A percentile compares a stretch with the other conserved stretches of the same genome.
These are phyloP conservation scores for Coendou prehensilis DNA, from an alignment of 2,797 vertebrate genomes.

Conservation along the genomic window DNA sequence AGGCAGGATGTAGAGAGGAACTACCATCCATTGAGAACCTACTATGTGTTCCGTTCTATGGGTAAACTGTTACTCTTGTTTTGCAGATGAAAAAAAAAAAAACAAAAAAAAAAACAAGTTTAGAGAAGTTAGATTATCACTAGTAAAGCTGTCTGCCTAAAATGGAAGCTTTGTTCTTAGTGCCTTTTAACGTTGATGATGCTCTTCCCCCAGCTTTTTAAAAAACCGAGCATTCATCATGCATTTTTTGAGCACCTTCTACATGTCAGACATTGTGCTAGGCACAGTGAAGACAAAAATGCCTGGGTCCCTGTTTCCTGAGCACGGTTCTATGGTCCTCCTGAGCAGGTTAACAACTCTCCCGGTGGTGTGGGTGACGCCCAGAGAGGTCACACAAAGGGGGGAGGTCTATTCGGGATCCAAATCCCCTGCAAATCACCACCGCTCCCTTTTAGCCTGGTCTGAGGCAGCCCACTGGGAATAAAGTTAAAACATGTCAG, in stretches of 20 bases:
- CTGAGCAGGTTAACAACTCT: background rate
- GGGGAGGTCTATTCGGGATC: background rate
- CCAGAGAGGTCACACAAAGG: background rate
- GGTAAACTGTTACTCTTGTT: background rate
- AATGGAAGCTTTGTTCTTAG: background rate
- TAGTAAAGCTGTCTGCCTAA: background rate
- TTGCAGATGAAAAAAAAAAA: background rate
- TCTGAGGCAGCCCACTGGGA: background rate
- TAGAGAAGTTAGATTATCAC: background rate
- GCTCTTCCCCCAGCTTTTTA: background rate
- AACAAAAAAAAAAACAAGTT: background rate
- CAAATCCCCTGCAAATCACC: background rate
- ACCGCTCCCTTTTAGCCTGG: background rate
- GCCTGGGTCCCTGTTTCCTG: background rate
- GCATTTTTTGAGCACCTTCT: background rate
- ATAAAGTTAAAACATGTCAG: background rate
- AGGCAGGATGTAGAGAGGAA: constrained; percentile 22
- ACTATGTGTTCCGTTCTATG: background rate
- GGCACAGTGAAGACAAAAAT: background rate
- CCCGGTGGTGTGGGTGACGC: background rate
- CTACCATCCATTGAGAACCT: background rate
- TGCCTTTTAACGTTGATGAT: background rate
- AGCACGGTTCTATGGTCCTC: no score
- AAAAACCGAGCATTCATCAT: background rate
- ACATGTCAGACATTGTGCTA: background rate